A percentile compares a stretch with the other conserved stretches of the same genome.
Evolutionary conservation across 37 sponge, comb jelly and placozoan genomes (phyloP).

Genomic region (Hexactinellida sp.): DNA sequence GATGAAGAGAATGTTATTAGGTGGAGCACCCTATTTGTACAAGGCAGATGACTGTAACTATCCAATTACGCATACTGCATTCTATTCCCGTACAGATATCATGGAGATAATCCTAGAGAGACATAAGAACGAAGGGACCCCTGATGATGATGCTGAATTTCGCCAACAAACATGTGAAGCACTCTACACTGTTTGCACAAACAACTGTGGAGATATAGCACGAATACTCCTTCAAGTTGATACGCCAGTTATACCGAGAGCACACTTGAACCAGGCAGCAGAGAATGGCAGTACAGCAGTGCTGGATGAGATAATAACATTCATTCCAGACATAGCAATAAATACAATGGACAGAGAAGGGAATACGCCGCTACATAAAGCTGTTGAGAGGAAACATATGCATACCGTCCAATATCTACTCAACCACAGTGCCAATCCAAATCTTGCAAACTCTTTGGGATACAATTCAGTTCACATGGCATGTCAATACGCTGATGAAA

Average conservation of each 20-base stretch:
- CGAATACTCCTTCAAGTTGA: neutral
- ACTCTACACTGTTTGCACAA: neutral
- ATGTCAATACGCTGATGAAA: constrained; percentile 11
- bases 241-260: neutral
- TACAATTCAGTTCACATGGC: neutral
- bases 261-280: neutral
- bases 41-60: neutral
- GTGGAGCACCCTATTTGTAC: neutral
- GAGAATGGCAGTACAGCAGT: neutral
- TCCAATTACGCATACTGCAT: neutral
- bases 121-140: neutral
- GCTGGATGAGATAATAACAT: neutral
- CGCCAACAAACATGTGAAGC: neutral
- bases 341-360: neutral
- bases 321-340: neutral
- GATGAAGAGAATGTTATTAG: neutral
- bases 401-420: neutral
- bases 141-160: neutral
- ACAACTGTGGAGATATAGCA: neutral
- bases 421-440: neutral
- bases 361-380: neutral
- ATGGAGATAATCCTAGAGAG: neutral
- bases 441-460: neutral
- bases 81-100: neutral
- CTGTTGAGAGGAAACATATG: neutral